A percentile compares a stretch with the other conserved stretches of the same genome.
Evolutionary conservation across 2,888 invertebrate species (phyloP).

Genomic region (Odontomyia ornata): DNA sequence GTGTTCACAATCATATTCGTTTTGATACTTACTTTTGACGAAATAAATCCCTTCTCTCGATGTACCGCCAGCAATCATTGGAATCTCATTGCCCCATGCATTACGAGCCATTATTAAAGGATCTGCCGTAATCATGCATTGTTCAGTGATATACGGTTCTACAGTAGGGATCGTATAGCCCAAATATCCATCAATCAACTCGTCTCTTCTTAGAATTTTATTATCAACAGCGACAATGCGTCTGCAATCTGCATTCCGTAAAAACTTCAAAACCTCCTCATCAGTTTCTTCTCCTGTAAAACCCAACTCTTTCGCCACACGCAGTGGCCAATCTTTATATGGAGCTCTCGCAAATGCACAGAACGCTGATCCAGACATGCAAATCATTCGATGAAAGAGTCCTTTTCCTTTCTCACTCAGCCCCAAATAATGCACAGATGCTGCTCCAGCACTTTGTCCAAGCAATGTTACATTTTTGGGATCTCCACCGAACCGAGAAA

Average conservation of each 20-base stretch:
- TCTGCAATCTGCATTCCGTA: constrained; percentile 55
- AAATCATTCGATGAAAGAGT: constrained; percentile 58
- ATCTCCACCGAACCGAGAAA: constrained; percentile 66
- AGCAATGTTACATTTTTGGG: constrained; percentile 66
- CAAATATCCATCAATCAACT: constrained; percentile 56
- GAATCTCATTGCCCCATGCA: constrained; percentile 60
- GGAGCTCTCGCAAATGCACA: constrained; percentile 59
- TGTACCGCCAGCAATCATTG: constrained; percentile 60
- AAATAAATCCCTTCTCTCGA: constrained; percentile 62
- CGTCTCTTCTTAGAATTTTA: constrained; percentile 57
- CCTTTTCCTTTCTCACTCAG: constrained; percentile 64
- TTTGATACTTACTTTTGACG: too few relatives aligned
- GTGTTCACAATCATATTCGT: too few relatives aligned
- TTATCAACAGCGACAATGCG: constrained; percentile 57
- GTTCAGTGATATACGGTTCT: constrained; percentile 59
- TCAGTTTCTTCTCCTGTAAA: constrained; percentile 58
- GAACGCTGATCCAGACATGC: constrained; percentile 60
- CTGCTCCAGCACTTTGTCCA: constrained; percentile 67
- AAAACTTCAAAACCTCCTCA: constrained; percentile 57
- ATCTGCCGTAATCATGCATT: constrained; percentile 56
- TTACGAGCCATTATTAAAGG: constrained; percentile 55
- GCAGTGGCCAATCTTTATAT: constrained; percentile 55
- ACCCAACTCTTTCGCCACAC: constrained; percentile 58
- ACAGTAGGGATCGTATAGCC: constrained; percentile 61
- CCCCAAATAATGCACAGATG: constrained; percentile 64